Conservation (phyloP, 2,888 invertebrate genomes). For the Teleogryllus oceanicus region DNA sequence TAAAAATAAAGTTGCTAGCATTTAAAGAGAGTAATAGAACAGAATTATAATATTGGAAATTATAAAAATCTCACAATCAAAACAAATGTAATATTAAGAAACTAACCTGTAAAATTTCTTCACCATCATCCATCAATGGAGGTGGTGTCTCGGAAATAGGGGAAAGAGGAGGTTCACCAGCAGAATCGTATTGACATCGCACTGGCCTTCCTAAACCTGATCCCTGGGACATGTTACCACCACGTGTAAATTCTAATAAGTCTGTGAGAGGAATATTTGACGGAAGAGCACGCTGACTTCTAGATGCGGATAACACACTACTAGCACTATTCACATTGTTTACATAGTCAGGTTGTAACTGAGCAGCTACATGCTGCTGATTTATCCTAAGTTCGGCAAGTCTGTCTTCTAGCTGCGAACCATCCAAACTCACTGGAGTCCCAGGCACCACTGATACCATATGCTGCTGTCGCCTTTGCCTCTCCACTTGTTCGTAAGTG, state of each 20-base stretch:
- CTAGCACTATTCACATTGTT: conserved; percentile 21
- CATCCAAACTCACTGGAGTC: conserved; percentile 42
- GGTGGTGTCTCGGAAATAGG: conserved; percentile 85
- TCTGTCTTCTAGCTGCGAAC: conserved; percentile 46
- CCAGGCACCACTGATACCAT: background rate
- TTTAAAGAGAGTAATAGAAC: background rate
- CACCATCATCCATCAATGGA: conserved; percentile 35
- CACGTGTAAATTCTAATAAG: conserved; percentile 40
- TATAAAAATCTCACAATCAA: too few relatives aligned
- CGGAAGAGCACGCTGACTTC: conserved; percentile 29
- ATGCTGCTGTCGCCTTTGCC: conserved; percentile 58
- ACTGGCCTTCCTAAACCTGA: conserved; percentile 56
- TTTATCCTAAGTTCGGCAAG: conserved; percentile 58
- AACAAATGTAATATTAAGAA: too few relatives aligned
- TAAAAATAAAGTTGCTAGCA: background rate
- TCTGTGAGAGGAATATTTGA: conserved; percentile 34
- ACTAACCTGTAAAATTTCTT: conserved; percentile 37
- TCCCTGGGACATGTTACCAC: conserved; percentile 57
- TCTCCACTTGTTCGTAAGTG: conserved; percentile 66
- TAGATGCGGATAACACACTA: conserved; percentile 5
- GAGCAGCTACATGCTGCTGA: conserved; percentile 45
- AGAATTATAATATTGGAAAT: background rate
- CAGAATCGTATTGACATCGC: conserved; percentile 41
- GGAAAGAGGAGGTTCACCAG: conserved; percentile 64
- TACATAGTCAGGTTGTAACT: conserved; percentile 32